These are phyloP conservation scores for Lates japonicus DNA, from an alignment of 2,797 vertebrate genomes.

Conservation along the genomic window DNA sequence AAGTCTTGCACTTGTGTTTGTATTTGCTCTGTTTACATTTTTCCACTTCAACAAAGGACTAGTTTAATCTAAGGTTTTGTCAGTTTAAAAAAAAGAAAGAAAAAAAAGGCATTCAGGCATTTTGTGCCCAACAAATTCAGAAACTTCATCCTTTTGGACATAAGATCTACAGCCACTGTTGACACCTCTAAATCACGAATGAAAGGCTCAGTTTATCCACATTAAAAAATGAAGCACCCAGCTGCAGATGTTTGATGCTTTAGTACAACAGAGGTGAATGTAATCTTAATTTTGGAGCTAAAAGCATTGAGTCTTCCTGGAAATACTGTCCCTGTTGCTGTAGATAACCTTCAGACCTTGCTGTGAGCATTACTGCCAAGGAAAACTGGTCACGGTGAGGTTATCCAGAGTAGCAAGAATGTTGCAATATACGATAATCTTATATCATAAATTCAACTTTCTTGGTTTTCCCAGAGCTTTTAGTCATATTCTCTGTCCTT, in stretches of 20 bases:
- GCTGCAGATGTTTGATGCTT: background rate
- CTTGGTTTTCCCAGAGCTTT: background rate
- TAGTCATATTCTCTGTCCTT: background rate
- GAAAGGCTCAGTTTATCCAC: background rate
- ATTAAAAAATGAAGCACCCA: background rate
- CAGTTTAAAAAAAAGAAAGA: no score
- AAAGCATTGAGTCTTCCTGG: background rate
- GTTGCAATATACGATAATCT: background rate
- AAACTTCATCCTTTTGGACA: background rate
- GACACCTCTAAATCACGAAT: background rate
- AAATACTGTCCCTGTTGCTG: background rate
- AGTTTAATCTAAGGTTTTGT: background rate
- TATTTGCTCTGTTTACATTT: conserved; percentile 30
- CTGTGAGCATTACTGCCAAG: background rate
- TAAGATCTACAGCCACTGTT: rapidly evolving
- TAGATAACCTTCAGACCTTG: background rate
- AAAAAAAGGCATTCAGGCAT: background rate
- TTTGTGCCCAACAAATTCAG: background rate
- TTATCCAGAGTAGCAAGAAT: background rate
- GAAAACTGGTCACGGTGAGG: background rate
- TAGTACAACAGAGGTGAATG: background rate
- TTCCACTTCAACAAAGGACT: background rate
- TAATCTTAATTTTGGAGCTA: background rate
- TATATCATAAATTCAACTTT: background rate
- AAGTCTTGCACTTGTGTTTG: background rate